These are phyloP conservation scores for Sesamia inferens DNA, from an alignment of 2,888 invertebrate species.

Conservation along the genomic window DNA sequence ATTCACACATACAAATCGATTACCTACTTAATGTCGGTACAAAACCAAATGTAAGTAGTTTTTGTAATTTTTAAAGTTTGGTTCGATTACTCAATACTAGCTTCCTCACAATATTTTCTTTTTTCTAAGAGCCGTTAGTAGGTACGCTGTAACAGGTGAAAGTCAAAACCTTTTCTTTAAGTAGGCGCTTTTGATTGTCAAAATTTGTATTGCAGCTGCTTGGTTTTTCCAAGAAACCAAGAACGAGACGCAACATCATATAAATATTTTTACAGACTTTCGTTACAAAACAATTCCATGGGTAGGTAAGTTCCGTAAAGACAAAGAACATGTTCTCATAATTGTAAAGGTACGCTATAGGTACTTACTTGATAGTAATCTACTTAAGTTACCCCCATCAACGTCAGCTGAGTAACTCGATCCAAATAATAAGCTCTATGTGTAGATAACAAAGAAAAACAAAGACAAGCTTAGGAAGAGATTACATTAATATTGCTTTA, in stretches of 20 bases:
- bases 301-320: background rate
- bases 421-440: conserved; percentile 66
- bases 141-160: too few species aligned
- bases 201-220: too few species aligned
- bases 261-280: background rate
- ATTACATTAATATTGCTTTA: conserved; percentile 42
- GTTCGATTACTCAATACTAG: background rate
- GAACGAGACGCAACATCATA: background rate
- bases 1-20: background rate
- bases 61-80: background rate
- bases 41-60: background rate
- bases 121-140: too few species aligned
- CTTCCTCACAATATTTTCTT: too few species aligned
- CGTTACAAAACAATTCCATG: background rate
- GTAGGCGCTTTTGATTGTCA: too few species aligned
- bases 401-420: conserved; percentile 64
- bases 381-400: conserved; percentile 62
- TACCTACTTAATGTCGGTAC: background rate
- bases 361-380: conserved; percentile 41
- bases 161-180: too few species aligned
- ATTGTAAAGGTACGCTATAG: conserved; percentile 20
- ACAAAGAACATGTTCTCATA: conserved; percentile 17
- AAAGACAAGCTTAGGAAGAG: conserved; percentile 46
- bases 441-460: conserved; percentile 63
- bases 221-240: background rate